Evolutionary conservation across 2,888 invertebrate genomes (phyloP), one percentile per base, ranked within the genome.

Genomic region (Cosmia pyralina): DNA sequence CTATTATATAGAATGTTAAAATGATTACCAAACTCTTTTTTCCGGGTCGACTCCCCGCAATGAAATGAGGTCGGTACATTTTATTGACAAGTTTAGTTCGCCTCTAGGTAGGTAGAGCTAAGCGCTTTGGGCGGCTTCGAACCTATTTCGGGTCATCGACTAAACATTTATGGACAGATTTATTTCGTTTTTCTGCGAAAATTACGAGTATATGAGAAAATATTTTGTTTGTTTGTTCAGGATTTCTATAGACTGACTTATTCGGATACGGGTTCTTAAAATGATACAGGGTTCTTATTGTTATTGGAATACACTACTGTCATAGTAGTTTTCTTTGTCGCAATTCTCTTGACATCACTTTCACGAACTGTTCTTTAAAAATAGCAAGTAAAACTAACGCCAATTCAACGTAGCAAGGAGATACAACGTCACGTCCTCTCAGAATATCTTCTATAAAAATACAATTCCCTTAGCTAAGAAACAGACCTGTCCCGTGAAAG

Each of bases 61-160:
- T 89, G 85, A 90, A 90, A 88, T 89, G 87, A 86, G 85, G 82
- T 76, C 78, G 77, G 75, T 83, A 84, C 82, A 85, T 85, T 89
- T 87, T 89, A 89, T 86, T 88, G 88, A 89, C 88, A 89, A 86
- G 85, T 88, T 86, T 76, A 82, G 82, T 82, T 78, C 75, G 72
- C 60, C 55, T 77, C 67, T 76, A 76, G 83, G 82, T 78, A 81
- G 74, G 74, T 76, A 81, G 80, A 84, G 78, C 81, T 81, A 77
- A 82, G 78, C 78, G 81, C 76, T 75, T 74, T 81, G 82, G 88
- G 87, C 88, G 63, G 69, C 80, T 79, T 59, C 67, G 38, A 71
- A 72, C 83, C 81, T 81, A 81, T 75, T 82, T 65, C 68, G 83
- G 83, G 80, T 79, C 83, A 81, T 58, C 75, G 83, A 70, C 57